Conservation (phyloP, 2,888 invertebrate species). For the Pristionchus arcanus region DNA sequence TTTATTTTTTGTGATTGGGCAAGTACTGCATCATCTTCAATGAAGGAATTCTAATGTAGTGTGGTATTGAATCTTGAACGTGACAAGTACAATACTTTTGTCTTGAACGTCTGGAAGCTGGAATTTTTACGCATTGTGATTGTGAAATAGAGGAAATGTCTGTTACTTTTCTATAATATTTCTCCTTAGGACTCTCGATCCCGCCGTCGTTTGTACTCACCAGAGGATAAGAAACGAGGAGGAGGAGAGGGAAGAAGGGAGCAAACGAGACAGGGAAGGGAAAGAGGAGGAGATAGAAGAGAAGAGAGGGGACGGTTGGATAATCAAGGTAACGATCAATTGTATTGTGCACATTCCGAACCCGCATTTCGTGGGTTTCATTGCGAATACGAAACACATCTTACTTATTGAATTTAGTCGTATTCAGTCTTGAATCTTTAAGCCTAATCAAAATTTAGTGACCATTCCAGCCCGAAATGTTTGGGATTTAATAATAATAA, state of each 20-base stretch:
- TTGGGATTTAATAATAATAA: no score
- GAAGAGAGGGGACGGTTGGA: neutral
- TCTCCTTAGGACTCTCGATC: neutral
- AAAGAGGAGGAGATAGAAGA: slow-evolving; percentile 53
- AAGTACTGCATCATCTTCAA: neutral
- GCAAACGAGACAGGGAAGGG: neutral
- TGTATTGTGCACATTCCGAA: no score
- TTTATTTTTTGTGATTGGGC: no score
- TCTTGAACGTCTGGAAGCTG: neutral
- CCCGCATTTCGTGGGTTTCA: neutral
- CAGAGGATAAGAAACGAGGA: neutral
- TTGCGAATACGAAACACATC: neutral
- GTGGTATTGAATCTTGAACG: neutral
- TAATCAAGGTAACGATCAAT: neutral
- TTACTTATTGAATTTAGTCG: neutral
- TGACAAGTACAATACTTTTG: neutral
- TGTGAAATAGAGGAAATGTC: no score
- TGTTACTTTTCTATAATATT: neutral
- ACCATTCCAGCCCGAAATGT: no score
- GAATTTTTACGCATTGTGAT: neutral
- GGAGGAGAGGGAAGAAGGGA: slow-evolving; percentile 23
- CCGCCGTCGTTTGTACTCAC: neutral
- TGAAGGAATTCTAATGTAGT: neutral
- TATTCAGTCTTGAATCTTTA: neutral
- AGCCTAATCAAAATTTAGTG: no score